These are phyloP conservation scores for Heteromyza rotundicornis DNA, from an alignment of 2,888 invertebrate genomes.

Conservation along the genomic window DNA sequence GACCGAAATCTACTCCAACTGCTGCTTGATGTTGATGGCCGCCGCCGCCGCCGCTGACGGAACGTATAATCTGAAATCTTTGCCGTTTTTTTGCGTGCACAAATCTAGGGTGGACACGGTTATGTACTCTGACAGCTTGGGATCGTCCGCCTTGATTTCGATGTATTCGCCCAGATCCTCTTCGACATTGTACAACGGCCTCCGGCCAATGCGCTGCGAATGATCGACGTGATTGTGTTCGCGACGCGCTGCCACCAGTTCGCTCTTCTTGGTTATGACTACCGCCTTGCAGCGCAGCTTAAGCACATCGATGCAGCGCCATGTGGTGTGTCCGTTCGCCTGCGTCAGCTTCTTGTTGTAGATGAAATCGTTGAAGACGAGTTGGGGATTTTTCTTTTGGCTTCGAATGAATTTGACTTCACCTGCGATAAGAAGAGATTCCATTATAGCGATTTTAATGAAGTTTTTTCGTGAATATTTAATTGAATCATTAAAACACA, in stretches of 20 bases:
- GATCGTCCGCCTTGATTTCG: slow-evolving; percentile 56
- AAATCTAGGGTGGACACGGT: slow-evolving; percentile 54
- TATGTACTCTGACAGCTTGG: slow-evolving; percentile 54
- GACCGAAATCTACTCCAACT: no score
- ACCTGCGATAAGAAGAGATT: no score
- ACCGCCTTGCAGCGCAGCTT: slow-evolving; percentile 62
- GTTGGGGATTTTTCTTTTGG: slow-evolving; percentile 63
- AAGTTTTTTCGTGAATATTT: no score
- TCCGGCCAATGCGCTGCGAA: slow-evolving; percentile 54
- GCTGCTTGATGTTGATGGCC: neutral
- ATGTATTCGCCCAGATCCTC: slow-evolving; percentile 60
- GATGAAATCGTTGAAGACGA: slow-evolving; percentile 61
- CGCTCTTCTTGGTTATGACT: slow-evolving; percentile 59
- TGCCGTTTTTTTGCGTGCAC: slow-evolving; percentile 51
- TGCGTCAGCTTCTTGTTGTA: slow-evolving; percentile 64
- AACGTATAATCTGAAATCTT: slow-evolving; percentile 57
- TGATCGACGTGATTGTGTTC: slow-evolving; percentile 59
- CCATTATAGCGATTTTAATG: no score
- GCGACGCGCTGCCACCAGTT: slow-evolving; percentile 53
- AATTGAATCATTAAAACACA: no score
- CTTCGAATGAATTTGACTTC: slow-evolving; percentile 62
- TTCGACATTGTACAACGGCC: slow-evolving; percentile 57
- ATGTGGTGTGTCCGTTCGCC: slow-evolving; percentile 62
- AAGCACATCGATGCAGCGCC: slow-evolving; percentile 61
- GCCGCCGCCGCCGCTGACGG: slow-evolving; percentile 35